These are phyloP conservation scores for Eupithecia pulchellata DNA, from an alignment of 2,888 invertebrate species.

Conservation along the genomic window DNA sequence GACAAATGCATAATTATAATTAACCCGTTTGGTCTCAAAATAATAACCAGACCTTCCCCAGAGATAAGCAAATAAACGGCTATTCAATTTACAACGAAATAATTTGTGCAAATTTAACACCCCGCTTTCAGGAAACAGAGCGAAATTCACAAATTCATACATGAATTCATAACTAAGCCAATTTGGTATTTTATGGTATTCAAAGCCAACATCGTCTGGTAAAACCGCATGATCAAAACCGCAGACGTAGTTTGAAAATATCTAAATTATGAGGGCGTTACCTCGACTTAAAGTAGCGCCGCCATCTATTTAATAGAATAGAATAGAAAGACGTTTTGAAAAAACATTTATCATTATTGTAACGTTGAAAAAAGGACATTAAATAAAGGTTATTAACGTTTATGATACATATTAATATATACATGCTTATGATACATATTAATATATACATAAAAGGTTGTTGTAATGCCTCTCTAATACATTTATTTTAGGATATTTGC, in stretches of 20 bases:
- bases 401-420: no score
- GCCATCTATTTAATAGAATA: no score
- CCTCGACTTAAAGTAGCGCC: not conserved
- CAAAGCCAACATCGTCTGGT: constrained; percentile 9
- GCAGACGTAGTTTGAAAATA: not conserved
- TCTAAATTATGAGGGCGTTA: not conserved
- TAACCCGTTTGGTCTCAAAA: not conserved
- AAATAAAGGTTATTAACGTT: no score
- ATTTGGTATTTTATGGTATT: constrained; percentile 3
- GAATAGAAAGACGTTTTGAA: no score
- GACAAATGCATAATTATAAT: not conserved
- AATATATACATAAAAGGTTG: no score
- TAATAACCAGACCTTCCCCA: not conserved
- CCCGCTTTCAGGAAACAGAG: not conserved
- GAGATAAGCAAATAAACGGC: not conserved
- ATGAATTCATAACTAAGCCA: not conserved
- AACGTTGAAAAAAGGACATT: no score
- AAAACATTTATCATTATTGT: no score
- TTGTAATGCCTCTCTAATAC: no score
- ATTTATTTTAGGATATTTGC: no score
- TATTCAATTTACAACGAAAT: not conserved
- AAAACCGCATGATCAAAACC: constrained; percentile 6
- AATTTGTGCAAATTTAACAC: constrained; percentile 6
- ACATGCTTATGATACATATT: no score
- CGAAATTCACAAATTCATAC: constrained; percentile 8